phyloP scores from a whole-genome alignment of 2,113 vertebrate species.

The Passerina amoena region DNA sequence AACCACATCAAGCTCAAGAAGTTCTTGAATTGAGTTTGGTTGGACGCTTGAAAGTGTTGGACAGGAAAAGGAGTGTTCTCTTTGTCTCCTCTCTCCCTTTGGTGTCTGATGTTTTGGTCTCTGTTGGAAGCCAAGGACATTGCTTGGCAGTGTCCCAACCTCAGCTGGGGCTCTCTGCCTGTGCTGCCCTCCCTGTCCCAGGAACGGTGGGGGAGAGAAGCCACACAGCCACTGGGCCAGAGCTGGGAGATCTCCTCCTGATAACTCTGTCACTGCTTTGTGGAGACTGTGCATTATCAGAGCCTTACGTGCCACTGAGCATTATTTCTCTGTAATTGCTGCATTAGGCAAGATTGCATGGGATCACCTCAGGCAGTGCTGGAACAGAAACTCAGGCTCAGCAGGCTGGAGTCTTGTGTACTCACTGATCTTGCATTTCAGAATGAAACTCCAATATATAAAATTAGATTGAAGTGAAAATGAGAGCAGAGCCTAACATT shows the following conservation, averaged over 20 bases:
- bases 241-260: background rate
- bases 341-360: background rate
- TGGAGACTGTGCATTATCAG: background rate
- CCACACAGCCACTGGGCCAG: background rate
- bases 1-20: background rate
- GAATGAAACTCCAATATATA: background rate
- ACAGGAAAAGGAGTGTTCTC: background rate
- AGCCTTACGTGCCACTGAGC: background rate
- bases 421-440: background rate
- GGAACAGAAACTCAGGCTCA: background rate
- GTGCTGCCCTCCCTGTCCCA: background rate
- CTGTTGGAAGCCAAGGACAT: background rate
- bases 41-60: background rate
- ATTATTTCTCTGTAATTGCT: background rate
- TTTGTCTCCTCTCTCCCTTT: background rate
- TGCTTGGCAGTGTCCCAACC: background rate
- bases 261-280: background rate
- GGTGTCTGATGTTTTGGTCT: background rate
- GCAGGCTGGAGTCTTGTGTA: background rate
- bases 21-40: background rate
- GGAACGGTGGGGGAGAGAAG: background rate
- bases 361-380: background rate
- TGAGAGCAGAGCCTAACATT: background rate
- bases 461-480: background rate
- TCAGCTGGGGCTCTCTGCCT: background rate